Base-by-base conservation (phyloP, 2,888 invertebrate species). In the Homarus gammarus region DNA sequence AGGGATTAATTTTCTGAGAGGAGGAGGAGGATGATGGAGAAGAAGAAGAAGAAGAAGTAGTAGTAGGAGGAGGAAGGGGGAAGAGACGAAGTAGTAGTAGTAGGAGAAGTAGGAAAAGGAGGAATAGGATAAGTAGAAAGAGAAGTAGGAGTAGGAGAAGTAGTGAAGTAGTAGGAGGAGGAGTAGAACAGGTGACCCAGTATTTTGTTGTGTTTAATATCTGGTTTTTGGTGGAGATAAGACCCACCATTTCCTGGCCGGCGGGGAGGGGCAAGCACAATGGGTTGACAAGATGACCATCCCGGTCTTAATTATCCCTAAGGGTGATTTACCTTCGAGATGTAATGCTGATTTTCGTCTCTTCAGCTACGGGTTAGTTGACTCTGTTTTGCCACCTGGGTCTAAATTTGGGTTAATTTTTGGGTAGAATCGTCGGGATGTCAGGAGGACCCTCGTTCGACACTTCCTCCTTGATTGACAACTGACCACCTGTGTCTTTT, bases 141-240 rank as follows among this genome's bases (percentile, higher is more conserved):
- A n/a, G n/a, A n/a, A n/a, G n/a, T n/a, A n/a, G n/a, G n/a, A n/a
- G n/a, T n/a, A n/a, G n/a, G n/a, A n/a, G n/a, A n/a, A n/a, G n/a
- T n/a, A n/a, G n/a, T n/a, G n/a, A n/a, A n/a, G n/a, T n/a, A n/a
- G n/a, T n/a, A n/a, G n/a, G 18, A 22, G 18, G 27, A 8, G 27
- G 27, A 12, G 27, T n/a, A n/a, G n/a, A n/a, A n/a, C 64, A 27
- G 64, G 64, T 12, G 64, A 2, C 27, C 27, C 64, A 12, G 18
- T 64, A 6, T n/a, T 64, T 64, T 64, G 64, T 64, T 64, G 64
- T 27, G 64, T 5, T 64, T 64, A 64, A 64, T 64, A 64, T 12
- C 6, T 27, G 64, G 15, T 8, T 10, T 64, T 64, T 64, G 64
- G 8, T 64, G 6, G n/a, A n/a, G 2, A 6, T 27, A 64, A 64